Evolutionary conservation across 2,888 invertebrate genomes (phyloP).

Genomic region (Ochropleura plecta): DNA sequence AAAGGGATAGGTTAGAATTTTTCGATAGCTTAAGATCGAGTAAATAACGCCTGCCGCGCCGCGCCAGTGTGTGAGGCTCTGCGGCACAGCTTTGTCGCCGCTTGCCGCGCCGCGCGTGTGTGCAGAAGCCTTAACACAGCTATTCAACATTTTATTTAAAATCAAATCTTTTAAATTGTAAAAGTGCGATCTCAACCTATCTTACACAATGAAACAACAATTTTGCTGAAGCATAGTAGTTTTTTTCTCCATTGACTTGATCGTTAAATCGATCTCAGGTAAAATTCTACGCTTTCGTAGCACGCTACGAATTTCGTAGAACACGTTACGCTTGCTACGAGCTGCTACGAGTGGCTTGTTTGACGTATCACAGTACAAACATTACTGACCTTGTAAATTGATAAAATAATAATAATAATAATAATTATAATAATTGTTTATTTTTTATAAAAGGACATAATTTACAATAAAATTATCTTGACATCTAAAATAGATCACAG

Average conservation of each 20-base stretch:
- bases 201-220: conserved; percentile 1
- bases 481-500: too few relatives aligned
- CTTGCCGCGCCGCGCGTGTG: too few relatives aligned
- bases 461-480: too few relatives aligned
- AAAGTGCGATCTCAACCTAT: background rate
- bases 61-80: too few relatives aligned
- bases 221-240: background rate
- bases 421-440: too few relatives aligned
- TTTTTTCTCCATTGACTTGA: background rate
- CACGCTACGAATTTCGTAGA: conserved; percentile 39
- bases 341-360: conserved; percentile 14
- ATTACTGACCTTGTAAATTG: conserved; percentile 64
- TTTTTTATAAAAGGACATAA: too few relatives aligned
- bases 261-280: background rate
- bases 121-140: too few relatives aligned
- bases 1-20: too few relatives aligned
- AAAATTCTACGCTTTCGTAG: conserved; percentile 32
- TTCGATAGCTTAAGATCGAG: too few relatives aligned
- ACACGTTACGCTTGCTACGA: conserved; percentile 32
- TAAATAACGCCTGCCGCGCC: too few relatives aligned
- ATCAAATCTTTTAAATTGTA: background rate
- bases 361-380: conserved; percentile 39
- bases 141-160: background rate
- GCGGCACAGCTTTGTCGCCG: too few relatives aligned
- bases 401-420: too few relatives aligned